phyloP scores from a whole-genome alignment of 2,797 vertebrate genomes.

The Pachyuromys duprasi region DNA sequence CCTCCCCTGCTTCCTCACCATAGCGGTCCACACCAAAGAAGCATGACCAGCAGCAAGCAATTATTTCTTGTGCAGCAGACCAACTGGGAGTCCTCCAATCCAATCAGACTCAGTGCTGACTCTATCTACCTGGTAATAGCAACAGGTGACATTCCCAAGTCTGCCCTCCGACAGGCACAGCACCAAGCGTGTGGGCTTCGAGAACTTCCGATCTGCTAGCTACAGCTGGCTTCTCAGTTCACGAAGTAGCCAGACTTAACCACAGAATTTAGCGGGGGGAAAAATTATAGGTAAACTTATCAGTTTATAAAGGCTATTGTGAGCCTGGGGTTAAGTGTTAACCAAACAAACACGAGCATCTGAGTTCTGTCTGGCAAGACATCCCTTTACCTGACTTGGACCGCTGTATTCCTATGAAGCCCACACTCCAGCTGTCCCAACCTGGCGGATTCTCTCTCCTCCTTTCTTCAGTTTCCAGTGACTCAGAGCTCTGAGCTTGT shows the following conservation, averaged over 20 bases:
- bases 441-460: background rate
- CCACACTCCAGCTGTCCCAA: background rate
- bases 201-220: background rate
- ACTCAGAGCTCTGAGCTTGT: background rate
- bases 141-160: too few species aligned
- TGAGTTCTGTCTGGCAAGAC: background rate
- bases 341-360: background rate
- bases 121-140: background rate
- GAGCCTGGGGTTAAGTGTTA: background rate
- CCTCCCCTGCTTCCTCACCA: background rate
- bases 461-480: background rate
- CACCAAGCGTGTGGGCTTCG: background rate
- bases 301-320: background rate
- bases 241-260: background rate
- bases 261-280: background rate
- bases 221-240: background rate
- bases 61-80: too few species aligned
- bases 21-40: background rate
- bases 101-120: background rate
- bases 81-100: background rate
- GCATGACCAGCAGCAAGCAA: background rate
- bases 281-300: background rate
- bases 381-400: background rate
- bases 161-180: background rate
- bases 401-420: background rate